phyloP scores from a whole-genome alignment of 2,888 invertebrate genomes.

The Drosophila ochracea region DNA sequence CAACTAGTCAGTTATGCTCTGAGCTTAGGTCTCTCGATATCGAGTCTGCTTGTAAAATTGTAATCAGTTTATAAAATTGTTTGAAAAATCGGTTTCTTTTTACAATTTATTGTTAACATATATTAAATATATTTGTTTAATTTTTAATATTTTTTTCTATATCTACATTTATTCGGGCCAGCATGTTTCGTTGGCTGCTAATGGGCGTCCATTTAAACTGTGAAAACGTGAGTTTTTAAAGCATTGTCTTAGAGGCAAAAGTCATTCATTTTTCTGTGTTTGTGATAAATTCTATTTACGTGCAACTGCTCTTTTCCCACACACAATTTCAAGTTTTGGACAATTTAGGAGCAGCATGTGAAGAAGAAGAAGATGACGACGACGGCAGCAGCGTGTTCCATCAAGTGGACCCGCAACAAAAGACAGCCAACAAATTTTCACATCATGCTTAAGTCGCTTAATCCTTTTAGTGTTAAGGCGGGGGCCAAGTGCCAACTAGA shows the following conservation, averaged over 20 bases:
- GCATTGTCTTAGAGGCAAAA: constrained; percentile 32
- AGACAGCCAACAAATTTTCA: constrained; percentile 74
- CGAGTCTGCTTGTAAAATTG: background rate
- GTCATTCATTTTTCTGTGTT: constrained; percentile 31
- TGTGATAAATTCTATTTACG: constrained; percentile 72
- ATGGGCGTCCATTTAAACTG: constrained; percentile 49
- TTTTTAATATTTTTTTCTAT: background rate
- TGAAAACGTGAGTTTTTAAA: constrained; percentile 44
- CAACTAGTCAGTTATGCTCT: background rate
- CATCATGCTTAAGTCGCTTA: constrained; percentile 76
- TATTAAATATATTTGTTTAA: background rate
- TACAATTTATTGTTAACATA: background rate
- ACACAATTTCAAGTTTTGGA: constrained; percentile 44
- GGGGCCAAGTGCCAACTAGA: constrained; percentile 62
- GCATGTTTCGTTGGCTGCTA: constrained; percentile 49
- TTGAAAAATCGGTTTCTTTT: background rate
- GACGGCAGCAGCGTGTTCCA: constrained; percentile 38
- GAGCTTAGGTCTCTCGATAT: background rate
- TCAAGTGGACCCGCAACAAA: constrained; percentile 46
- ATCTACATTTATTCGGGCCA: constrained; percentile 1
- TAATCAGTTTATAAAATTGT: background rate
- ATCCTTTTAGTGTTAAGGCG: constrained; percentile 77
- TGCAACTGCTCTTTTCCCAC: constrained; percentile 41
- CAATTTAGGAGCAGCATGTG: constrained; percentile 53
- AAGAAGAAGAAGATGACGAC: background rate